These are phyloP conservation scores for Lophotis ruficrista DNA, from an alignment of 2,113 vertebrate genomes.

Conservation along the genomic window DNA sequence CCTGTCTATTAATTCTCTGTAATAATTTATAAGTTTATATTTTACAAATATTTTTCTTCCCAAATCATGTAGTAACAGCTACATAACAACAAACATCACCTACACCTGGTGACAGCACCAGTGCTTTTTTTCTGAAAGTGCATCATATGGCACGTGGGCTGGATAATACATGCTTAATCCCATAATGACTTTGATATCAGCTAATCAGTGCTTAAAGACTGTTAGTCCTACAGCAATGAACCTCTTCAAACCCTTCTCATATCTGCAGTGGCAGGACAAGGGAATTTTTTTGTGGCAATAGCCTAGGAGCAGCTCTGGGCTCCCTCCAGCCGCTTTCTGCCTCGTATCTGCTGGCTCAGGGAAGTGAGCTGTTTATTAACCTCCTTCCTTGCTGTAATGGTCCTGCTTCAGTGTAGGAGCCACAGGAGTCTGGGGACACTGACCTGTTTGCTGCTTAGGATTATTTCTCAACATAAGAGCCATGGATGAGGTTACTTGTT, in stretches of 20 bases:
- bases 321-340: neutral
- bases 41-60: neutral
- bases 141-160: neutral
- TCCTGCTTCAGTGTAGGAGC: neutral
- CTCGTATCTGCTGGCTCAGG: neutral
- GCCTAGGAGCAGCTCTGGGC: constrained; percentile 23
- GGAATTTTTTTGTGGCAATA: neutral
- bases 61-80: neutral
- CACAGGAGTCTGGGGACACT: neutral
- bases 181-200: neutral
- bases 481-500: neutral
- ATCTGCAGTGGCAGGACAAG: neutral
- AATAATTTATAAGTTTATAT: constrained; percentile 20
- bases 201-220: neutral
- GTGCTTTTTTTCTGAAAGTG: neutral
- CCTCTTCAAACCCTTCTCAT: neutral
- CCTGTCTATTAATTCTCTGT: neutral
- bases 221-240: neutral
- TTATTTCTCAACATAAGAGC: neutral
- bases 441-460: neutral
- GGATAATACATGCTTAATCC: neutral
- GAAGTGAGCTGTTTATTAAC: neutral
- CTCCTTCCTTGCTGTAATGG: neutral
- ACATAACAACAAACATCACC: neutral
- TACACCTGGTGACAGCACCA: neutral